Evolutionary conservation across 2,113 vertebrate species (phyloP), one percentile per base, ranked within the genome.

Genomic region (Motacilla alba): DNA sequence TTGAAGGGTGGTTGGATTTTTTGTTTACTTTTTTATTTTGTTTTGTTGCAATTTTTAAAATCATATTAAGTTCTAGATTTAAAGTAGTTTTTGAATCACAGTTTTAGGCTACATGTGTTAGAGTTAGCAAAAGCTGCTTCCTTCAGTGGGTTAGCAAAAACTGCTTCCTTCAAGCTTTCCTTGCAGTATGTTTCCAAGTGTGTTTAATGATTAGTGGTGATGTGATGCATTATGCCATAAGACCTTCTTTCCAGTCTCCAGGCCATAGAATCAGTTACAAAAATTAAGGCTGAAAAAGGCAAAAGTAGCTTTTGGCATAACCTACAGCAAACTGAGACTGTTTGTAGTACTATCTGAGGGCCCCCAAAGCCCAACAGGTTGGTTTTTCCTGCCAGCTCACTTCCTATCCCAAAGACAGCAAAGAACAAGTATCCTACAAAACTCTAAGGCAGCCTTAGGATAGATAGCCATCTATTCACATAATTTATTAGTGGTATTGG

Each of bases 11-110:
- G 13, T 39, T 64, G 8, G 19, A 62, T 23, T n/a, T 43, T 70
- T 26, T 62, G 17, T 16, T 72, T 26, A 31, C 3, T 21, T 44
- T 41, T 21, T 41, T 39, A 10, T 30, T 55, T 43, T 15, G 14
- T 26, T 78, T 27, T 9, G 9, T 14, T 41, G 6, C 0, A 2
- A 15, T 52, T 67, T 47, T 33, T 0, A 6, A 80, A 68, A 50
- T 70, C 11, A 7, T 74, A 30, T 23, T 37, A 60, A 26, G 3
- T 5, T 62, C 11, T 63, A 63, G 20, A 59, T 87, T 66, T 56
- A 47, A 73, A 84, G 47, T 27, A 53, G 23, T 31, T 78, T 92
- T 92, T 70, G 8, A 75, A 66, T 69, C 50, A 64, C 10, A 26
- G 10, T 44, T 87, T 52, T 82, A 66, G 18, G 4, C n/a, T 70